Percentiles rank a stretch among this genome's conserved stretches.
phyloP scores from a whole-genome alignment of 2,113 vertebrate species.

The Podarcis cretensis region DNA sequence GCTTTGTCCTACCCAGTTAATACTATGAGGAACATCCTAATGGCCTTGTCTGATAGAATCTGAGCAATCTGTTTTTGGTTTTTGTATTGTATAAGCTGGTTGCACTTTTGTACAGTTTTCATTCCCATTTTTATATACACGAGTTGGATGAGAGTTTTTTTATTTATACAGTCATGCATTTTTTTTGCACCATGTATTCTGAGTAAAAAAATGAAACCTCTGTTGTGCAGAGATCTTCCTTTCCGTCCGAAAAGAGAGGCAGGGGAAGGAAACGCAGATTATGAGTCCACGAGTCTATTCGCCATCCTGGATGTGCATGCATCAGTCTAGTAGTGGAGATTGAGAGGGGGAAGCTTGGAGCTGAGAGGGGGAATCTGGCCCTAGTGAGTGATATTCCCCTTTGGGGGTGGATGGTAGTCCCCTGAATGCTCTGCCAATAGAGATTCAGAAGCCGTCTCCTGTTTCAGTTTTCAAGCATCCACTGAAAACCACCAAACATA shows the following conservation, averaged over 20 bases:
- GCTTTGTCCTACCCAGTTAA: not conserved
- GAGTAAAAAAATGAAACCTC: not conserved
- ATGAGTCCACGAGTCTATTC: too few species aligned
- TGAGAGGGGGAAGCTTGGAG: not conserved
- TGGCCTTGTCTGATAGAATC: not conserved
- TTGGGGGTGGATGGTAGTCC: too few species aligned
- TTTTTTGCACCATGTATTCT: not conserved
- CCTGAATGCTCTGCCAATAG: too few species aligned
- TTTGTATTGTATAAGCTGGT: not conserved
- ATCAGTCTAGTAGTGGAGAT: not conserved
- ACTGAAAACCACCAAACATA: too few species aligned
- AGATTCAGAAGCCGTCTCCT: too few species aligned
- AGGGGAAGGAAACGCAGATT: not conserved
- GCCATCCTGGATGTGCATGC: not conserved
- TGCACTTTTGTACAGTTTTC: not conserved
- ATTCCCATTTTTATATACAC: not conserved
- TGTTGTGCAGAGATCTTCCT: not conserved
- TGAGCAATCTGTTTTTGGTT: not conserved
- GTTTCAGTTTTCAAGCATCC: too few species aligned
- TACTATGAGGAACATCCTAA: not conserved
- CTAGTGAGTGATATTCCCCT: not conserved
- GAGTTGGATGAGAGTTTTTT: not conserved
- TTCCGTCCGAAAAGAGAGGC: not conserved
- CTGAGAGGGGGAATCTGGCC: not conserved
- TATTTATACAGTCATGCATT: not conserved